Conservation (phyloP, 1,140 invertebrate genomes). For the Lepidurus arcticus region DNA sequence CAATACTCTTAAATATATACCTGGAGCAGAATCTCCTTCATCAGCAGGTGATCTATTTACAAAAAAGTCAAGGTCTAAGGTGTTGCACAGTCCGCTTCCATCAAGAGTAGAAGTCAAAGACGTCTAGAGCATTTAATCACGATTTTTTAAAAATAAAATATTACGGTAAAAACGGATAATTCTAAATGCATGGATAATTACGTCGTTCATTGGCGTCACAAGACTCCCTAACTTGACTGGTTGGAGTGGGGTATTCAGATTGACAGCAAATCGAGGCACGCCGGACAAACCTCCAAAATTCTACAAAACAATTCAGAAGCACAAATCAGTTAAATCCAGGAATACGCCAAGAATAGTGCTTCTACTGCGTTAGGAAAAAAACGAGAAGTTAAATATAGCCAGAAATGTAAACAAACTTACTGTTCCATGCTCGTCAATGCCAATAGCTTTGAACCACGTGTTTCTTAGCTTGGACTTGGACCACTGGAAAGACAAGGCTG, state of each 20-base stretch:
- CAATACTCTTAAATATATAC: neutral
- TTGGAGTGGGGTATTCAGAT: neutral
- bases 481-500: conserved; percentile 26
- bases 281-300: neutral
- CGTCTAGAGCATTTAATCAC: neutral
- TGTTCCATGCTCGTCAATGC: conserved; percentile 18
- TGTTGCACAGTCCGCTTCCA: neutral
- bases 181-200: neutral
- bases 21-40: neutral
- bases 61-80: conserved; percentile 1
- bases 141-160: neutral
- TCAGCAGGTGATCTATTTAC: neutral
- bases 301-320: neutral
- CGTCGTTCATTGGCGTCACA: neutral
- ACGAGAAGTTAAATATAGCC: no score
- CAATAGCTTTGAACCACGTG: conserved; percentile 8
- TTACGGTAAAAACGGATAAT: neutral
- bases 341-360: neutral
- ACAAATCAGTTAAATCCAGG: neutral
- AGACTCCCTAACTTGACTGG: neutral
- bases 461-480: neutral
- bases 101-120: neutral
- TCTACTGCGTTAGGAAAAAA: no score
- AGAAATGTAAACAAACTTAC: neutral
- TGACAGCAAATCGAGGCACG: neutral